Conservation (phyloP, 2,797 vertebrate genomes). For the Toxotes lorentzi region DNA sequence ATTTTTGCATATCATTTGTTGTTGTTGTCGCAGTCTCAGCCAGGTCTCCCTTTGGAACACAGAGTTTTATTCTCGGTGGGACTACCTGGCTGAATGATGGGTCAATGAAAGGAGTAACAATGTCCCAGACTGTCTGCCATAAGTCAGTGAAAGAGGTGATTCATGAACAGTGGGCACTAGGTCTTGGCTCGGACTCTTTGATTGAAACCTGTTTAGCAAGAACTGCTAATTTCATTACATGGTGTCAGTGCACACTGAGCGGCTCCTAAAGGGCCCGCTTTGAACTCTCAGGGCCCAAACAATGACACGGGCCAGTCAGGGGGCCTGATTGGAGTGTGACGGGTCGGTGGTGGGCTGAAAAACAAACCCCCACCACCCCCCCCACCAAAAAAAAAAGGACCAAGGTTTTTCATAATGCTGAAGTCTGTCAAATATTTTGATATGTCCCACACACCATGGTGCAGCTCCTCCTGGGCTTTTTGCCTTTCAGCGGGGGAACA, state of each 20-base stretch:
- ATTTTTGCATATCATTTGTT: slow-evolving; percentile 5
- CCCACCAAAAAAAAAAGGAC: slow-evolving; percentile 59
- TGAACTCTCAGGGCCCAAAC: slow-evolving; percentile 92
- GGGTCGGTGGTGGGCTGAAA: slow-evolving; percentile 92
- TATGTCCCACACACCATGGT: slow-evolving; percentile 97
- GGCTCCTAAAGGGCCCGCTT: slow-evolving; percentile 92
- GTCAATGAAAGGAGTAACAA: slow-evolving; percentile 60
- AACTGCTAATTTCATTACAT: slow-evolving; percentile 95
- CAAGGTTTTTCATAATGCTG: slow-evolving; percentile 94
- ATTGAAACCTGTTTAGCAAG: slow-evolving; percentile 97
- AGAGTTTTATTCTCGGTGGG: slow-evolving; percentile 65
- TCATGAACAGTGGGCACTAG: slow-evolving; percentile 72
- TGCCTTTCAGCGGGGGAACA: slow-evolving; percentile 91
- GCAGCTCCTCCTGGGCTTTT: slow-evolving; percentile 83
- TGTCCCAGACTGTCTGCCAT: slow-evolving; percentile 67
- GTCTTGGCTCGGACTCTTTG: slow-evolving; percentile 89
- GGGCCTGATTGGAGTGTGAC: slow-evolving; percentile 91
- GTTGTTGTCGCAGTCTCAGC: slow-evolving; percentile 34
- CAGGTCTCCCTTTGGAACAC: slow-evolving; percentile 57
- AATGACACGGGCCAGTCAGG: slow-evolving; percentile 92
- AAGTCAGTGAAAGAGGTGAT: slow-evolving; percentile 78
- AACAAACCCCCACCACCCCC: slow-evolving; percentile 59
- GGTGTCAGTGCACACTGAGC: slow-evolving; percentile 94
- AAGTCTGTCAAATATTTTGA: slow-evolving; percentile 99
- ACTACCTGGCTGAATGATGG: slow-evolving; percentile 82